Conservation (phyloP, 64 coral and sea anemone genomes). For the Pocillopora damicornis region DNA sequence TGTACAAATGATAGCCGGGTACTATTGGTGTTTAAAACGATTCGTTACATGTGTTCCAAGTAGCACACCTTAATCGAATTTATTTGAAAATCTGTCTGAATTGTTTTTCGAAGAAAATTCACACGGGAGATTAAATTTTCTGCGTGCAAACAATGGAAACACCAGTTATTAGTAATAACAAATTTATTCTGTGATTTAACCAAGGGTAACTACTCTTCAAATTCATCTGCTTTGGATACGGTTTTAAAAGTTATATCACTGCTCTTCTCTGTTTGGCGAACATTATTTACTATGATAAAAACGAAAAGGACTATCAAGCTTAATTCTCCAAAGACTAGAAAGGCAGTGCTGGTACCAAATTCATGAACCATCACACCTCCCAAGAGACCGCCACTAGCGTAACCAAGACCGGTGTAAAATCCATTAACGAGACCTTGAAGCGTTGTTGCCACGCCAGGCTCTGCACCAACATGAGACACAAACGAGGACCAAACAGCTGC, state of each 20-base stretch:
- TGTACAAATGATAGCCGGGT: no score
- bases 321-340: constrained; percentile 90
- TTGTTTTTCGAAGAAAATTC: neutral
- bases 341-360: constrained; percentile 92
- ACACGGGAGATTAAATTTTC: neutral
- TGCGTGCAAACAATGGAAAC: neutral
- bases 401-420: constrained; percentile 91
- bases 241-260: constrained; percentile 3
- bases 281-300: constrained; percentile 91
- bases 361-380: constrained; percentile 92
- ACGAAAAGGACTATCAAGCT: constrained; percentile 89
- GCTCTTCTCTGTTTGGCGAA: constrained; percentile 33
- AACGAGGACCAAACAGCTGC: constrained; percentile 97
- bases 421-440: constrained; percentile 93
- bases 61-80: neutral
- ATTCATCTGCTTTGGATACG: constrained; percentile 23
- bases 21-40: no score
- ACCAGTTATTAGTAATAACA: neutral
- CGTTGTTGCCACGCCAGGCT: constrained; percentile 69
- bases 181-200: neutral
- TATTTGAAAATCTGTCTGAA: neutral
- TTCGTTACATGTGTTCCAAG: neutral
- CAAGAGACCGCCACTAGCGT: constrained; percentile 80
- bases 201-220: neutral
- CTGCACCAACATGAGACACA: constrained; percentile 88